A percentile compares a stretch with the other conserved stretches of the same genome.
These are phyloP conservation scores for Listronotus oregonensis DNA, from an alignment of 1,140 invertebrate species.

Conservation along the genomic window DNA sequence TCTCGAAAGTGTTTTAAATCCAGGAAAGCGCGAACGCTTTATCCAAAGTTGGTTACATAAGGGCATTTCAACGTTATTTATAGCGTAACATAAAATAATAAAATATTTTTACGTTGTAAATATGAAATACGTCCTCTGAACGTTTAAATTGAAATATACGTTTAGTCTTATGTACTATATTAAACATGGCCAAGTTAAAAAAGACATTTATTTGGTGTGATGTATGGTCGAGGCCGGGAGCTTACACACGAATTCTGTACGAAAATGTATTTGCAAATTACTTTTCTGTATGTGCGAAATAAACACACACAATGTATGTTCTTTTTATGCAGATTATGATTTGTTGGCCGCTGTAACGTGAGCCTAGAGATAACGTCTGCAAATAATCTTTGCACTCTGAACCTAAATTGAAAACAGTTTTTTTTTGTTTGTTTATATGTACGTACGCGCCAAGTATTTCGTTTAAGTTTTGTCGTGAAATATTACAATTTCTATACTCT, in stretches of 20 bases:
- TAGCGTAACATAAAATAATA: slow-evolving; percentile 48
- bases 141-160: slow-evolving; percentile 40
- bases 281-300: too few species aligned
- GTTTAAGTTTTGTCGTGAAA: too few species aligned
- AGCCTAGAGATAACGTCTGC: too few species aligned
- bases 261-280: too few species aligned
- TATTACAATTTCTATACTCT: too few species aligned
- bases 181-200: slow-evolving; percentile 19
- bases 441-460: too few species aligned
- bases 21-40: slow-evolving; percentile 45
- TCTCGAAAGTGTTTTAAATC: slow-evolving; percentile 46
- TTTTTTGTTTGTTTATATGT: too few species aligned
- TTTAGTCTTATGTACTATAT: slow-evolving; percentile 20
- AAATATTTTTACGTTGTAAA: slow-evolving; percentile 48
- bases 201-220: slow-evolving; percentile 14
- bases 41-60: slow-evolving; percentile 48
- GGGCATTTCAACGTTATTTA: slow-evolving; percentile 45
- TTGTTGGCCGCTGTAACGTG: too few species aligned
- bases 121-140: slow-evolving; percentile 42
- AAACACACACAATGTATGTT: too few species aligned
- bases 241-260: not conserved
- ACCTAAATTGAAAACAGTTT: too few species aligned
- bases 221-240: not conserved
- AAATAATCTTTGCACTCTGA: too few species aligned
- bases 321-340: too few species aligned